Conservation (phyloP, 2,888 invertebrate species). For the Meghimatium bilineatum region DNA sequence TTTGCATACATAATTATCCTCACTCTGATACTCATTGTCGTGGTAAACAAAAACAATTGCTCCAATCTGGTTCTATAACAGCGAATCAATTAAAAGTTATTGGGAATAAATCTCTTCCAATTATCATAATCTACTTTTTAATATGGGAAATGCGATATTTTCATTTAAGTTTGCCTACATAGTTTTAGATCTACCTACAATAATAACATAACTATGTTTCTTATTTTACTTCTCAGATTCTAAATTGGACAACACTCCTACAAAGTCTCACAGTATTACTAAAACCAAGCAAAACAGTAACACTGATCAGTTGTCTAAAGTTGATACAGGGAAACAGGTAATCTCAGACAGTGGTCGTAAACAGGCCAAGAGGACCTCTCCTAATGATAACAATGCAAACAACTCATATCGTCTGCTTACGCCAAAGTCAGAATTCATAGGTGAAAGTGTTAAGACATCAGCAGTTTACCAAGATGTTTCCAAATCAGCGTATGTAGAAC, state of each 20-base stretch:
- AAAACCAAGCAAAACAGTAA: neutral
- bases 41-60: too few species aligned
- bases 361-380: conserved; percentile 13
- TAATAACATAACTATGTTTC: neutral
- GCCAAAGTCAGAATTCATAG: conserved; percentile 31
- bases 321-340: neutral
- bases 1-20: too few species aligned
- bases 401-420: conserved; percentile 20
- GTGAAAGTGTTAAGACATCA: neutral
- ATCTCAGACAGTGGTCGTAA: conserved; percentile 1
- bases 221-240: conserved; percentile 27
- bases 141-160: too few species aligned
- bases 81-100: too few species aligned
- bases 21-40: too few species aligned
- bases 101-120: too few species aligned
- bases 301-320: conserved; percentile 14
- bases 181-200: too few species aligned
- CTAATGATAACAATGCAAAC: neutral
- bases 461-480: conserved; percentile 15
- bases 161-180: too few species aligned
- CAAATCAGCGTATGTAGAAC: conserved; percentile 22
- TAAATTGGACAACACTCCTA: conserved; percentile 24
- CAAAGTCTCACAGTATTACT: conserved; percentile 17
- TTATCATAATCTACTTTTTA: too few species aligned
- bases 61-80: too few species aligned